Base-by-base conservation (phyloP, 2,888 invertebrate genomes). In the Ophioninae sp. region DNA sequence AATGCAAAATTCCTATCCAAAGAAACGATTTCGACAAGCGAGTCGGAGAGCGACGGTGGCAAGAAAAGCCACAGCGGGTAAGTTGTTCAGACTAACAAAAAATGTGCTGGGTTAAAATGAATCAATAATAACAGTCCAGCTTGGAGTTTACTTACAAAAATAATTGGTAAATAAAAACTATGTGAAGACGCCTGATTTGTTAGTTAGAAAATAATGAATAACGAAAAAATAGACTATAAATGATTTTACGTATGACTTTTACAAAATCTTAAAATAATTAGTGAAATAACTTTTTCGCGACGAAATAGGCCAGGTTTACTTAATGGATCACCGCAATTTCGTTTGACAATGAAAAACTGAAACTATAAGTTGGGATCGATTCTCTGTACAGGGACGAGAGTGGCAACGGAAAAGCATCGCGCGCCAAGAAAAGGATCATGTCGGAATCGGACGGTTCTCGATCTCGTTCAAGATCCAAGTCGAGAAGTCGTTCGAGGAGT, bases 1-100 rank as follows among this genome's bases (percentile, higher is more conserved):
- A 96, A 98, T 67, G 95, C 96, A 86, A 96, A 97, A 90, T 96
- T 98, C 91, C 96, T 98, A 0, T 99, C 99, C 0, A 99, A 99
- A 92, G 99, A 97, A 81, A 98, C 98, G 0, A 98, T 99, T 87
- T 99, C 98, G 0, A 98, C 98, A 0, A 97, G 97, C 84, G 97
- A 97, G 90, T 97, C 97, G 0, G 95, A 95, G 74, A 96, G 95
- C 86, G 96, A 96, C 85, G 93, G 93, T 75, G 93, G 91, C 70
- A 93, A 94, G 80, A 95, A 95, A 90, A 94, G 95, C 85, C 94
- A 94, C 1, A 94, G 95, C 88, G 94, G 94, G 87, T 94, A 93
- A 90, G 94, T 94, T 80, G 8, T 64, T 70, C 41, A 13, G 23
- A 88, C 17, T 57, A 10, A 20, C 1, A 8, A 10, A 56, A 17